Base-by-base conservation (phyloP, 2,888 invertebrate genomes). In the Seladonia tumulorum region DNA sequence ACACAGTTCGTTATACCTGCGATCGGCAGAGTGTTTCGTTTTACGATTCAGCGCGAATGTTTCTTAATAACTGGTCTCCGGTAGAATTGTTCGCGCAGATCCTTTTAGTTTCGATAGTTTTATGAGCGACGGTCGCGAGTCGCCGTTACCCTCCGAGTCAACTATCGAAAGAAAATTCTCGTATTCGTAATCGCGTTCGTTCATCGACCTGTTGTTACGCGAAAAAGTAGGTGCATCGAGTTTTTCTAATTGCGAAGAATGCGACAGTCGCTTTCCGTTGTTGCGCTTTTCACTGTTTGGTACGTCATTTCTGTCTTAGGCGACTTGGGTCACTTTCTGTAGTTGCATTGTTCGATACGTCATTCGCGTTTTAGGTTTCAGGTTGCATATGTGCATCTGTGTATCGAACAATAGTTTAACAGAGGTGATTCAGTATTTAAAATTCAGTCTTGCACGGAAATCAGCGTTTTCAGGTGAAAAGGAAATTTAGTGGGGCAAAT, bases 31-130 rank as follows among this genome's bases (percentile, higher is more conserved):
- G 57, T 29, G 78, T 71, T 71, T 45, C 70, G 39, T 74, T 84
- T 84, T 84, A 78, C 78, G 71, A 74, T 63, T 5, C 35, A 45
- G 16, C 77, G 57, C 45, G 70, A 84, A 78, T 75, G 78, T 66
- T 42, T 16, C 49, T 60, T 82, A 82, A 84, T 82, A 78, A 84
- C 66, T 53, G 66, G 72, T 63, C 22, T 39, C 74, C 74, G 14
- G n/a, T 3, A n/a, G 25, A 5, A 57, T 80, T 80, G 49, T 57
- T 18, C 73, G 8, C 47, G 39, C 22, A 63, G 49, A 76, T 57
- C 63, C 53, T 35, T 66, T 68, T 60, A 49, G 57, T 57, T 70
- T n/a, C 53, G 29, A 82, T 68, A 35, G 49, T 45, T 82, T 74
- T 53, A 79, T 42, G 72, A 73, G 25, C 66, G 2, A n/a, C 4